phyloP scores from a whole-genome alignment of 2,888 invertebrate species.

The Agrochola circellaris region DNA sequence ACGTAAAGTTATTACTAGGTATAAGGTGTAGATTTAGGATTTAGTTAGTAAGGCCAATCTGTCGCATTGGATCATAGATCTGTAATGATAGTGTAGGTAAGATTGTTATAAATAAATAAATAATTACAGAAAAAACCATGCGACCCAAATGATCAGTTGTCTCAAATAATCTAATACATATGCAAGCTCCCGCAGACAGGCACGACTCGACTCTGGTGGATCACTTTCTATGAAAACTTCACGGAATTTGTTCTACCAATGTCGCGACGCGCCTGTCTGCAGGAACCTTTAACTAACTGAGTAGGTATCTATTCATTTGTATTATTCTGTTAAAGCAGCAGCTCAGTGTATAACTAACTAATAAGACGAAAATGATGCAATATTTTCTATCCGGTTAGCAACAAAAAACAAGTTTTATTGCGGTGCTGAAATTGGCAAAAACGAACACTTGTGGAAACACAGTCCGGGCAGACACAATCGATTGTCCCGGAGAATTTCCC shows the following conservation, averaged over 20 bases:
- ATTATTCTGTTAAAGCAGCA: slow-evolving; percentile 3
- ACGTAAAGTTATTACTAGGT: no score
- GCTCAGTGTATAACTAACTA: neutral
- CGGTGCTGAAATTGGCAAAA: neutral
- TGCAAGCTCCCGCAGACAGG: no score
- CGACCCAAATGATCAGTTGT: slow-evolving; percentile 3
- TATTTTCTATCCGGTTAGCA: neutral
- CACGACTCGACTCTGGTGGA: no score
- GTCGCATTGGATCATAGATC: no score
- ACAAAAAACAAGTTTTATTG: neutral
- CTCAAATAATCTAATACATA: neutral
- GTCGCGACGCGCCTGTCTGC: no score
- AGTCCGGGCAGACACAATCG: neutral
- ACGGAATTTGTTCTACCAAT: no score
- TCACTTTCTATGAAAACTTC: no score
- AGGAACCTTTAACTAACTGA: neutral
- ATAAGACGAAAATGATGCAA: neutral
- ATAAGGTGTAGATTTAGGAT: no score
- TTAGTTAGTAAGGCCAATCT: no score
- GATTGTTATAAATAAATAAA: no score
- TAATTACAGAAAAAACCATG: no score
- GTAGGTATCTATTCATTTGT: neutral
- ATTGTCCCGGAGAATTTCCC: neutral
- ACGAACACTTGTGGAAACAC: neutral
- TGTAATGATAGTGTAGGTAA: no score